Conservation (phyloP, 2,797 vertebrate genomes). For the Catharus ustulatus region DNA sequence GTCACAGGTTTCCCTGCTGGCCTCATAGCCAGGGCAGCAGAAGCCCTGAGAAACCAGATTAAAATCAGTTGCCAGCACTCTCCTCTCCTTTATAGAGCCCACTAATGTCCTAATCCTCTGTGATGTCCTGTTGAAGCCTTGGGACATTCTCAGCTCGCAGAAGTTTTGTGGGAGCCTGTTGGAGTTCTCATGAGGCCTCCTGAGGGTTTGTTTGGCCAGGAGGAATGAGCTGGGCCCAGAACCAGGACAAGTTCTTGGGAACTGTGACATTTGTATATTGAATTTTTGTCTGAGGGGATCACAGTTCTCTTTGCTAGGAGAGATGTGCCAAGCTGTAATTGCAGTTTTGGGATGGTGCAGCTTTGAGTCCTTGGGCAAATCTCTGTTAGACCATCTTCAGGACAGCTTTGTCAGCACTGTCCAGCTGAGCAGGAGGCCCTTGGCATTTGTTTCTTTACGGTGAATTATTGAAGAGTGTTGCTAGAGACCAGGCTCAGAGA, state of each 20-base stretch:
- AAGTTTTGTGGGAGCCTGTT: background rate
- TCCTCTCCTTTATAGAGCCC: background rate
- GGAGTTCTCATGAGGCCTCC: background rate
- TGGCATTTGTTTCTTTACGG: background rate
- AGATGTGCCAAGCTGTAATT: background rate
- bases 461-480: too few relatives aligned
- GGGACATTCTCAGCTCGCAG: background rate
- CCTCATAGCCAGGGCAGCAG: background rate
- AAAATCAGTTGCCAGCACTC: background rate
- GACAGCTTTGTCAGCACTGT: background rate
- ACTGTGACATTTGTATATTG: background rate
- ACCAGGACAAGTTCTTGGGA: background rate
- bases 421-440: background rate
- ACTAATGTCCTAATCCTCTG: rapidly evolving
- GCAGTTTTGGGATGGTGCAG: background rate
- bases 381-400: background rate
- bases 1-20: background rate
- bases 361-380: background rate
- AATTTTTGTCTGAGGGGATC: background rate
- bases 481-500: background rate
- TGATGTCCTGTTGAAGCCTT: background rate
- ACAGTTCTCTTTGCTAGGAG: background rate
- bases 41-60: background rate
- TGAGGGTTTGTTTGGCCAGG: background rate
- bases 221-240: background rate